Evolutionary conservation across 2,888 invertebrate genomes (phyloP).

Genomic region (Acanthosoma haemorrhoidale): DNA sequence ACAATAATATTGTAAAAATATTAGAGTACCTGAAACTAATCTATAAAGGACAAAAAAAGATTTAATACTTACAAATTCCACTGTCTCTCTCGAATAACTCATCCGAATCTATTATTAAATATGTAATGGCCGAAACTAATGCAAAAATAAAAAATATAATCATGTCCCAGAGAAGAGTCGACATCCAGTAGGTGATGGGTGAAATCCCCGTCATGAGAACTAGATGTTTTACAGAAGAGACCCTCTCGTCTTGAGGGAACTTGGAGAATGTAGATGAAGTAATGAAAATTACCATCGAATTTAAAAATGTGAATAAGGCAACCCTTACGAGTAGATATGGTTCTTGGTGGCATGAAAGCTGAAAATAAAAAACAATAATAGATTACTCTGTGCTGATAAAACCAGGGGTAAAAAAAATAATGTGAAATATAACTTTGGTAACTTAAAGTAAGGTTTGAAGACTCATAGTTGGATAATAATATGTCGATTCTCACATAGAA

Average conservation of each 20-base stretch:
- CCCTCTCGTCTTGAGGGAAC: conserved; percentile 55
- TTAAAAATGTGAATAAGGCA: background rate
- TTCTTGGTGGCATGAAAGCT: background rate
- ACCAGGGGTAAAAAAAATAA: too few species aligned
- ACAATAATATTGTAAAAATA: too few species aligned
- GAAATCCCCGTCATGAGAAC: conserved; percentile 63
- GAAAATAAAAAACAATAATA: background rate
- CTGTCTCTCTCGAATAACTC: background rate
- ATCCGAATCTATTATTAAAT: background rate
- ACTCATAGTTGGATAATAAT: too few species aligned
- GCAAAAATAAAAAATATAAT: conserved; percentile 41
- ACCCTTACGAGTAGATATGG: background rate
- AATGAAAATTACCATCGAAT: conserved; percentile 44
- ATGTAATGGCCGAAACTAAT: background rate
- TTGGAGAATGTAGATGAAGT: conserved; percentile 43
- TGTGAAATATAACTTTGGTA: too few species aligned
- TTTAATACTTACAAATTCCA: background rate
- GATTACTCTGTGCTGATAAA: too few species aligned
- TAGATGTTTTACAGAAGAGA: conserved; percentile 58
- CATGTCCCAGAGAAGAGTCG: conserved; percentile 56
- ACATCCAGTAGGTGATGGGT: conserved; percentile 58
- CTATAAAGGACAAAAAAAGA: too few species aligned
- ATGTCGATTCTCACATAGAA: too few species aligned
- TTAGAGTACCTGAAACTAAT: too few species aligned
- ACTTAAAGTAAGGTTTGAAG: too few species aligned